Conservation (phyloP, 2,113 vertebrate genomes). For the Pluvianellus socialis region DNA sequence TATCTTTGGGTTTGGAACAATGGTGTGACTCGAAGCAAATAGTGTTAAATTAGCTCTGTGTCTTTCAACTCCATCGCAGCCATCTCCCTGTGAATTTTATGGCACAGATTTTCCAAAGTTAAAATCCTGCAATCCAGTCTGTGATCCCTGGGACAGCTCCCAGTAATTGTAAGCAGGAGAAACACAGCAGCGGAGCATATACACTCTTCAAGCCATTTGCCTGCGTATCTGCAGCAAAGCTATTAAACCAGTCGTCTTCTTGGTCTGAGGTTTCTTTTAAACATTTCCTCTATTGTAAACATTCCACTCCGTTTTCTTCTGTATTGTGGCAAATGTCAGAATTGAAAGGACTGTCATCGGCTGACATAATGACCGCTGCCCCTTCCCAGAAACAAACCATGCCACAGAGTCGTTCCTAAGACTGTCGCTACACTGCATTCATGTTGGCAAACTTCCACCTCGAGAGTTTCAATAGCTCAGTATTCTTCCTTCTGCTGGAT, state of each 20-base stretch:
- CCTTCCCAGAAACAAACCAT: constrained; percentile 1
- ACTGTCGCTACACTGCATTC: neutral
- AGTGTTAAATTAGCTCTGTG: neutral
- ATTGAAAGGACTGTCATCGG: neutral
- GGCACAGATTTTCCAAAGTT: neutral
- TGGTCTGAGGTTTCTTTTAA: neutral
- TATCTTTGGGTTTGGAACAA: neutral
- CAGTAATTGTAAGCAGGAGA: neutral
- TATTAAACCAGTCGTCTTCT: neutral
- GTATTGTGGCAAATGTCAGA: constrained; percentile 4
- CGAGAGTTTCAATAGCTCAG: neutral
- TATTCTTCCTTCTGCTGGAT: neutral
- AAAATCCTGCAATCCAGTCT: neutral
- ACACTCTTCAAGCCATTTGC: neutral
- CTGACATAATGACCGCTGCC: neutral
- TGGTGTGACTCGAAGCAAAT: neutral
- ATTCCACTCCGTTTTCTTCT: neutral
- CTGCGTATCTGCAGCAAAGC: neutral
- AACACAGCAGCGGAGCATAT: neutral
- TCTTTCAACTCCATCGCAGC: neutral
- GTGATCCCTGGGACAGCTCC: neutral
- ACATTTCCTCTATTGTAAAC: neutral
- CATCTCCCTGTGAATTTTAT: neutral
- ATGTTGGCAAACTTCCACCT: neutral
- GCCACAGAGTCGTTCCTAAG: neutral